Conservation (phyloP, 2,113 vertebrate genomes). For the Megaceryle torquata region DNA sequence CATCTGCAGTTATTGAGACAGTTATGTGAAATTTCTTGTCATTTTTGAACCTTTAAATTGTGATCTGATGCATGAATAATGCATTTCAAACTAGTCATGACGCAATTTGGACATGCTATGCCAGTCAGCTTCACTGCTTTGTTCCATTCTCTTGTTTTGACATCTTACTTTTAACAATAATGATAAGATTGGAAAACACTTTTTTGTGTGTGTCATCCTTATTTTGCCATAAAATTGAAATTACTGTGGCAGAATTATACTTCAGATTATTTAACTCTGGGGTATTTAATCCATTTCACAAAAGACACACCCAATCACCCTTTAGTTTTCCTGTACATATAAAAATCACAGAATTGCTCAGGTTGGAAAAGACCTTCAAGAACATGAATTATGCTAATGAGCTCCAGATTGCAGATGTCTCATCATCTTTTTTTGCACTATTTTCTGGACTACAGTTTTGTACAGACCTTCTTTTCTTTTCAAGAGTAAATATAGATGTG, state of each 20-base stretch:
- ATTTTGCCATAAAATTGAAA: background rate
- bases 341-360: background rate
- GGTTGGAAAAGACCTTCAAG: no score
- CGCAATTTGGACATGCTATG: background rate
- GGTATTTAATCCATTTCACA: background rate
- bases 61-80: background rate
- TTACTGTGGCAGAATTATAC: background rate
- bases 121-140: background rate
- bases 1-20: background rate
- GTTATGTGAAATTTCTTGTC: background rate
- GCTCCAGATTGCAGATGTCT: background rate
- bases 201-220: background rate
- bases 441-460: background rate
- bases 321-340: background rate
- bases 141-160: background rate
- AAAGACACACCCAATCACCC: background rate
- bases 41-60: background rate
- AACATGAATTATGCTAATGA: background rate
- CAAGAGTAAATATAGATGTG: background rate
- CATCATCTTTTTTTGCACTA: fast-evolving
- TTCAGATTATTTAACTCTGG: background rate
- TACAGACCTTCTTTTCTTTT: background rate
- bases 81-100: background rate
- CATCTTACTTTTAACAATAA: background rate
- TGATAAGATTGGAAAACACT: background rate